Conservation (phyloP, 2,113 vertebrate species). For the Petroica traversi region DNA sequence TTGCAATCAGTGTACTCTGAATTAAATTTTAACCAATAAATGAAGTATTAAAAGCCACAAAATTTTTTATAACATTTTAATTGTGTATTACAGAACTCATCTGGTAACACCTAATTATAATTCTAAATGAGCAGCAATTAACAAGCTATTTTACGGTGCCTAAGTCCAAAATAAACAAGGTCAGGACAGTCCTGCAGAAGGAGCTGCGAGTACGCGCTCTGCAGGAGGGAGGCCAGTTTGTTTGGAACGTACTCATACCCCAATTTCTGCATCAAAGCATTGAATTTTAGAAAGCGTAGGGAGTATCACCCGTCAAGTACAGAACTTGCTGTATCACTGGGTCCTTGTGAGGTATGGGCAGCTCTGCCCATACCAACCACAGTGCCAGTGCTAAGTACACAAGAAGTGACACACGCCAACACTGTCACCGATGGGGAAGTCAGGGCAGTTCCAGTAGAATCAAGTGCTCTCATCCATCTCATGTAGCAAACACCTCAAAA, state of each 20-base stretch:
- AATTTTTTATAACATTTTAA: slow-evolving; percentile 45
- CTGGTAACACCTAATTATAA: slow-evolving; percentile 50
- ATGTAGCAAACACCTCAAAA: neutral
- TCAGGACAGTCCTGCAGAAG: slow-evolving; percentile 7
- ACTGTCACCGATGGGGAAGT: neutral
- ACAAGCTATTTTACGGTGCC: slow-evolving; percentile 39
- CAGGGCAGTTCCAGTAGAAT: neutral
- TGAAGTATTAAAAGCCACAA: slow-evolving; percentile 56
- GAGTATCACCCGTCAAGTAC: neutral
- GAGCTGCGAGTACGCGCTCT: neutral
- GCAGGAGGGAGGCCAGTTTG: neutral
- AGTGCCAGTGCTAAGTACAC: neutral
- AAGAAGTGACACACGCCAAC: neutral
- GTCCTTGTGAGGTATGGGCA: neutral
- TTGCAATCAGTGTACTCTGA: slow-evolving; percentile 25
- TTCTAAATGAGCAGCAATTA: slow-evolving; percentile 51
- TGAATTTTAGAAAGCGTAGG: neutral
- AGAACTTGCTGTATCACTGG: neutral
- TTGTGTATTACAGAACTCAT: slow-evolving; percentile 45
- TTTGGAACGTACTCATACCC: neutral
- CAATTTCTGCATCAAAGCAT: neutral
- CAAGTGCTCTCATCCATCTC: neutral
- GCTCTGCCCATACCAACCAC: neutral
- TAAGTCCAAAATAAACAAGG: slow-evolving; percentile 40
- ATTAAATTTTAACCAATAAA: slow-evolving; percentile 64